A percentile compares a stretch with the other conserved stretches of the same genome.
These are phyloP conservation scores for Orestias chungarensis DNA, from an alignment of 2,797 vertebrate genomes.

Conservation along the genomic window DNA sequence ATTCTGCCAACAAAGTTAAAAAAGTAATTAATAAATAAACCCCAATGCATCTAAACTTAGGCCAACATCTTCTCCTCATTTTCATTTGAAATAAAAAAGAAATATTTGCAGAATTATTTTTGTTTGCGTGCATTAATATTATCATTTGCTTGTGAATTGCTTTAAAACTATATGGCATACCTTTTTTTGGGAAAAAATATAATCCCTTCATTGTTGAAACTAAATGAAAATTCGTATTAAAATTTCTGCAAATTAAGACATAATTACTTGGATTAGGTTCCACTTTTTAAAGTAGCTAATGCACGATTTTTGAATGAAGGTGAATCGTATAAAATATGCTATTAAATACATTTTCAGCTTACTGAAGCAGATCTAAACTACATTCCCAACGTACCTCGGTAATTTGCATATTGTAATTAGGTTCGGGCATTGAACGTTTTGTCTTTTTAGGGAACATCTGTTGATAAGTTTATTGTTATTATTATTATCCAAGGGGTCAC, in stretches of 20 bases:
- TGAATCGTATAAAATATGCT: too few species aligned
- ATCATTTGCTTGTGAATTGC: too few species aligned
- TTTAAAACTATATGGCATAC: too few species aligned
- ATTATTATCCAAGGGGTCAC: slow-evolving; percentile 40
- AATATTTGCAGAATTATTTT: background rate
- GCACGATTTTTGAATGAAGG: too few species aligned
- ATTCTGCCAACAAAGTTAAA: too few species aligned
- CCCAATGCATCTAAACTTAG: background rate
- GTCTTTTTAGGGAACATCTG: slow-evolving; percentile 51
- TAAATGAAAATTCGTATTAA: too few species aligned
- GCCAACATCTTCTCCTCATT: background rate
- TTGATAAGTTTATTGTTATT: slow-evolving; percentile 63
- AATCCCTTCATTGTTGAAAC: too few species aligned
- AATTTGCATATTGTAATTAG: slow-evolving; percentile 79
- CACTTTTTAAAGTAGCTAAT: too few species aligned
- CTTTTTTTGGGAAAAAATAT: too few species aligned
- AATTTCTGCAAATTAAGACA: too few species aligned
- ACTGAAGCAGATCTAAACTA: slow-evolving; percentile 4
- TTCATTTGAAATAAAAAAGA: background rate
- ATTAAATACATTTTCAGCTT: slow-evolving; percentile 1
- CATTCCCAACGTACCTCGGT: slow-evolving; percentile 31
- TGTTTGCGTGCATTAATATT: too few species aligned
- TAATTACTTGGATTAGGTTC: too few species aligned
- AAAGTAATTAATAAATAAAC: background rate
- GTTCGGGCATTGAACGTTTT: slow-evolving; percentile 61